Evolutionary conservation across 1,140 invertebrate genomes (phyloP), one percentile per base, ranked within the genome.

Genomic region (Caenorhabditis remanei): DNA sequence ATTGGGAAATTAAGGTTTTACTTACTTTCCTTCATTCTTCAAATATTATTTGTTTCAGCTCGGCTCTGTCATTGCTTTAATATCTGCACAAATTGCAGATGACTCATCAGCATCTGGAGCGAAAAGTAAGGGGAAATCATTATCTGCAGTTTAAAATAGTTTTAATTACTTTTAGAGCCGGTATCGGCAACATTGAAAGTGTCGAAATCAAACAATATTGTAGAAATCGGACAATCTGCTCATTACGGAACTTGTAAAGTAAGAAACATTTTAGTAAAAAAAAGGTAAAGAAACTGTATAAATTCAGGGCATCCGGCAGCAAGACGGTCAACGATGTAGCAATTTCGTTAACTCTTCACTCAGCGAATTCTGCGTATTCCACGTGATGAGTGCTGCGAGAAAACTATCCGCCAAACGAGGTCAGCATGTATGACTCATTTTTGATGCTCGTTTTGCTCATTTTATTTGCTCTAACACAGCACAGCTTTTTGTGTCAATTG

Each of bases 141-240:
- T 21, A 46, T 19, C 4, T 5, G 13, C n/a, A 19, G 58, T 41
- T 21, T 48, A 4, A 4, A 16, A 65, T 4, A 32, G 14, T 9
- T 24, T 41, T 19, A 24, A 16, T 43, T 71, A 53, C 46, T n/a
- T 56, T 87, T 19, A 79, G 71, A 79, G 13, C 21, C 46, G 7
- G 43, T 50, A 11, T 79, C 71, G 1, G 46, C 21, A 5, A 89
- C 89, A 16, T 67, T 90, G 14, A 90, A 90, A 85, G 71, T 92
- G 9, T 84, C 86, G 53, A 92, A 92, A 71, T 32, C 85, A 13
- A 83, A 24, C 11, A 91, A 92, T 89, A 87, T 92, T 13, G 48
- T 92, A 40, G 89, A 90, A 67, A 48, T 92, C 19, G 91, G 91
- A 16, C 87, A 86, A 32, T 90, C 91, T 79, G 87, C 91, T 7